These are phyloP conservation scores for Scortum barcoo DNA, from an alignment of 2,113 vertebrate species.

Conservation along the genomic window DNA sequence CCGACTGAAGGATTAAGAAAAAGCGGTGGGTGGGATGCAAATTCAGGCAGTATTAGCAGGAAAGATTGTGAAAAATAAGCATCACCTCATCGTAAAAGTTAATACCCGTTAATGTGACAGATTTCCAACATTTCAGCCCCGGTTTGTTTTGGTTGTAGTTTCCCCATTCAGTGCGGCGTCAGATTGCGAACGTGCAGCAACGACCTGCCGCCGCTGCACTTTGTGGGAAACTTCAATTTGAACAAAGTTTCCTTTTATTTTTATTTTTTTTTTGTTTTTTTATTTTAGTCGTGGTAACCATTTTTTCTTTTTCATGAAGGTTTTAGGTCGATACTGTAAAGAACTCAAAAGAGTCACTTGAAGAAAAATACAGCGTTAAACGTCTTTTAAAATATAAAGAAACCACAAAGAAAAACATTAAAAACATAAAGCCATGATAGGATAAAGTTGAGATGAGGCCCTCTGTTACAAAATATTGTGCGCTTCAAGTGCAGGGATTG, in stretches of 20 bases:
- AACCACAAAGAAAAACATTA: too few relatives aligned
- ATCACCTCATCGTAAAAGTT: constrained; percentile 26
- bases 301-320: neutral
- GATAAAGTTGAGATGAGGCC: neutral
- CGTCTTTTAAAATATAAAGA: too few relatives aligned
- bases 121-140: constrained; percentile 7
- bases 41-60: constrained; percentile 51
- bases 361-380: neutral
- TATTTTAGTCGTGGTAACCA: constrained; percentile 1
- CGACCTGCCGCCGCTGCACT: too few relatives aligned
- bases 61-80: constrained; percentile 1
- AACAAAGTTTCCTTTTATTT: neutral
- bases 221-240: neutral
- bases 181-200: neutral
- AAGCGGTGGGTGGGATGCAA: neutral
- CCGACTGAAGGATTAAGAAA: neutral
- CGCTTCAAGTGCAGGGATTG: neutral
- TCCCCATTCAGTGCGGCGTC: neutral
- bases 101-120: constrained; percentile 46
- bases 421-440: constrained; percentile 7
- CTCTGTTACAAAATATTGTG: neutral
- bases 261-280: too few relatives aligned
- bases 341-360: neutral
- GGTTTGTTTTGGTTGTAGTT: neutral
- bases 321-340: neutral